phyloP scores from a whole-genome alignment of 1,140 invertebrate species.

The Conus betulinus region DNA sequence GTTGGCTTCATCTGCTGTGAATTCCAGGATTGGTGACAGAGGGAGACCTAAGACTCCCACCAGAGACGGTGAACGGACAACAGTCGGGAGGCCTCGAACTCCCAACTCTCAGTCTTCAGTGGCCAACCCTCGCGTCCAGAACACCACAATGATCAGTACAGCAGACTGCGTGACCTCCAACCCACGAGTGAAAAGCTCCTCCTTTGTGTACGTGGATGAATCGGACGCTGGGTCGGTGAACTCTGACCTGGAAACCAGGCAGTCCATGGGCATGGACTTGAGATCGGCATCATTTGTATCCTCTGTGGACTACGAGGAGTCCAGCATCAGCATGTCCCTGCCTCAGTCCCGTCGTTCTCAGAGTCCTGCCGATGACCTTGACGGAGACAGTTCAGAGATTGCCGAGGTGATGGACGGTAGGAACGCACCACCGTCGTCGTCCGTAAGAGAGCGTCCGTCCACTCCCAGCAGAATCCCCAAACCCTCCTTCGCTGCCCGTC shows the following conservation, averaged over 20 bases:
- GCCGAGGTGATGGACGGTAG: neutral
- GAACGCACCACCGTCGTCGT: neutral
- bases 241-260: neutral
- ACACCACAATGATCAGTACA: neutral
- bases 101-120: neutral
- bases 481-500: conserved; percentile 47
- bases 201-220: conserved; percentile 24
- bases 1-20: neutral
- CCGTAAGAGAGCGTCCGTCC: conserved; percentile 27
- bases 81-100: neutral
- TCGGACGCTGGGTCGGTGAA: neutral
- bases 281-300: conserved; percentile 12
- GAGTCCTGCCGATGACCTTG: conserved; percentile 28
- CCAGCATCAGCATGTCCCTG: neutral
- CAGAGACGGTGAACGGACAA: neutral
- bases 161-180: neutral
- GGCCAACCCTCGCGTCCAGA: neutral
- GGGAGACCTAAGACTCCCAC: conserved; percentile 32
- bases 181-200: conserved; percentile 18
- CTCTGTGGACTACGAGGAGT: neutral
- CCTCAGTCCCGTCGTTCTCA: conserved; percentile 1
- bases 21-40: neutral
- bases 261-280: neutral
- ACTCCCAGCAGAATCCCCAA: conserved; percentile 32
- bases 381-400: conserved; percentile 14